Evolutionary conservation across 2,797 vertebrate species (phyloP).

Genomic region (Alouatta caraya): DNA sequence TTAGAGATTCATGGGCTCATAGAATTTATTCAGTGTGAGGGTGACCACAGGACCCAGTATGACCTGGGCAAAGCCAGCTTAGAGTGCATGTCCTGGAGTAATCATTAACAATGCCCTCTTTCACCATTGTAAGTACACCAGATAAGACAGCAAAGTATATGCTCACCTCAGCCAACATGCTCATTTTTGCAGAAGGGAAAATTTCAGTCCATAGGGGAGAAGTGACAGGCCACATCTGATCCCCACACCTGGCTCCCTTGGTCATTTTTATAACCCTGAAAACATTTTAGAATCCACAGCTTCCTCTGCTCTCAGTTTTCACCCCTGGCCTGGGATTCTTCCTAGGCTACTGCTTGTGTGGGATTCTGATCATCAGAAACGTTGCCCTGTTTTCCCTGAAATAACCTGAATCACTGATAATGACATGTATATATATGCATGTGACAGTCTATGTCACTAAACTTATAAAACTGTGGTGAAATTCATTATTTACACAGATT

Average conservation of each 20-base stretch:
- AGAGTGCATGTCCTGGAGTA: background rate
- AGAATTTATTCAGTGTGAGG: background rate
- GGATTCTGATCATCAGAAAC: background rate
- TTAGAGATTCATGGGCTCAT: background rate
- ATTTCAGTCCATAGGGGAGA: background rate
- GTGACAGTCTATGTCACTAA: background rate
- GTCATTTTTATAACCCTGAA: background rate
- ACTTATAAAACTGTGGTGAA: background rate
- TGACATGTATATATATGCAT: too few species aligned
- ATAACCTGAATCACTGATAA: background rate
- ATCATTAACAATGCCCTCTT: background rate
- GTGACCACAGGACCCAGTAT: background rate
- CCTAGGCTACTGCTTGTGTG: background rate
- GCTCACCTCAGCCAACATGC: background rate
- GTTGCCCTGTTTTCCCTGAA: background rate
- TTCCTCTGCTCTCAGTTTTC: background rate
- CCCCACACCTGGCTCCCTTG: fast-evolving
- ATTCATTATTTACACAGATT: background rate
- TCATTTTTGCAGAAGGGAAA: background rate
- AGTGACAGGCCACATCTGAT: background rate
- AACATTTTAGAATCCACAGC: background rate
- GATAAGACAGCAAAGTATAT: background rate
- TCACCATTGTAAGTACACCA: background rate
- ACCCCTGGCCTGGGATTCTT: background rate
- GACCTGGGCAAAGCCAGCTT: background rate